Evolutionary conservation across 2,888 invertebrate genomes (phyloP), one percentile per base, ranked within the genome.

Genomic region (Tenodera sinensis): DNA sequence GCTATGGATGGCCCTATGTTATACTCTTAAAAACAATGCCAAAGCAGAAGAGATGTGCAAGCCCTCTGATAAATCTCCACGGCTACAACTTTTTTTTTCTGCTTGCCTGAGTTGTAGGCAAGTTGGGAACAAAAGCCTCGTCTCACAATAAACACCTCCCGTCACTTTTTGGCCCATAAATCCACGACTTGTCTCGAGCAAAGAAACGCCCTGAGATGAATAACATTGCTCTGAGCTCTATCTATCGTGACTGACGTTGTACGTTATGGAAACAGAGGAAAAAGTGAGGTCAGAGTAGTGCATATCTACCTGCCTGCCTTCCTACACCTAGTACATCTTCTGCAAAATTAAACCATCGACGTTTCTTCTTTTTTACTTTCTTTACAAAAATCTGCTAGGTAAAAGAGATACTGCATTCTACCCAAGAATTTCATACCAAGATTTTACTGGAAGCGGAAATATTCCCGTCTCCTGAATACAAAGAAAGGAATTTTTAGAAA

Each of bases 121-220:
- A 71, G 54, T 71, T 86, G 86, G 86, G 86, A 86, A 86, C 86
- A 86, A 86, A 86, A 28, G 71, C 28, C 86, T 81, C 34, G 25
- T 84, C 88, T 84, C 88, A 88, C 83, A 88, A 92, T 92, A 92
- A 92, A 92, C 92, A 92, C 93, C 93, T 93, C 93, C 93, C 93
- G 93, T 93, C 93, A 93, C 92, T 93, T 93, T 92, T 92, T 92
- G 92, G 92, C 93, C 87, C 93, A 93, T 93, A 93, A 93, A 93
- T 93, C 93, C 92, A 92, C 91, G 91, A 91, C 91, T 92, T 92
- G 93, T 93, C 93, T 93, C 92, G 92, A 92, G 92, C 93, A 85
- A 89, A 89, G 89, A 92, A 93, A 93, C 93, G 93, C 93, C 93
- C 93, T 87, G 71, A 82, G 93, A 88, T 89, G 89, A 88, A 89